Conservation (phyloP, 2,797 vertebrate species). For the Lacerta agilis region DNA sequence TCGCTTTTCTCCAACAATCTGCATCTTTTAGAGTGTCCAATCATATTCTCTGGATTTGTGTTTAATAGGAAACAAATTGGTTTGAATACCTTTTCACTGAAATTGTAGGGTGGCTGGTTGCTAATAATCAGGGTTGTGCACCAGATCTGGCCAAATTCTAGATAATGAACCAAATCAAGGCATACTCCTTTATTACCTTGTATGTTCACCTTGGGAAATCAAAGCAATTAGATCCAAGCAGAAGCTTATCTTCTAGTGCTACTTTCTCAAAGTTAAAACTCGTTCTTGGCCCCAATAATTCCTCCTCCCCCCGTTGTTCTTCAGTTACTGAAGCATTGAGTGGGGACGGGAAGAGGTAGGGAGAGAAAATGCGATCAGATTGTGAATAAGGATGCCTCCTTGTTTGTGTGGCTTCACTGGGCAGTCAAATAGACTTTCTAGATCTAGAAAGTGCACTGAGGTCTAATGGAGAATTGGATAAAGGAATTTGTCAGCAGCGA, state of each 20-base stretch:
- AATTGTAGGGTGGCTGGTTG: too few relatives aligned
- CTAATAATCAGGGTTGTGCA: too few relatives aligned
- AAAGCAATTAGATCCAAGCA: not conserved
- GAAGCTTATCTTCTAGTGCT: not conserved
- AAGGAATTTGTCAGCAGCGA: conserved; percentile 41
- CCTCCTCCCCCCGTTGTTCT: not conserved
- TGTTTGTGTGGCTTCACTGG: conserved; percentile 12
- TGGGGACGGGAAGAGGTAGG: not conserved
- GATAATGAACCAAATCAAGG: not conserved
- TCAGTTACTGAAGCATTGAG: not conserved
- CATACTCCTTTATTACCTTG: not conserved
- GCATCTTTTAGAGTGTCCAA: too few relatives aligned
- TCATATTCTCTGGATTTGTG: too few relatives aligned
- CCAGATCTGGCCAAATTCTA: too few relatives aligned
- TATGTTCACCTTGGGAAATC: not conserved
- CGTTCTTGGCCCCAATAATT: not conserved
- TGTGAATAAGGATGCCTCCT: conserved; percentile 12
- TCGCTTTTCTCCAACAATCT: too few relatives aligned
- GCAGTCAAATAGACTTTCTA: conserved; percentile 37
- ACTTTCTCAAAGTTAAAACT: not conserved
- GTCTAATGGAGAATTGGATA: conserved; percentile 59
- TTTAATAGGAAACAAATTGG: too few relatives aligned
- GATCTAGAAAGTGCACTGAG: conserved; percentile 36
- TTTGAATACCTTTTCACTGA: too few relatives aligned
- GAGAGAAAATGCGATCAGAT: conserved; percentile 39